Evolutionary conservation across 1,140 invertebrate genomes (phyloP).

Genomic region (Drosophila ambigua): DNA sequence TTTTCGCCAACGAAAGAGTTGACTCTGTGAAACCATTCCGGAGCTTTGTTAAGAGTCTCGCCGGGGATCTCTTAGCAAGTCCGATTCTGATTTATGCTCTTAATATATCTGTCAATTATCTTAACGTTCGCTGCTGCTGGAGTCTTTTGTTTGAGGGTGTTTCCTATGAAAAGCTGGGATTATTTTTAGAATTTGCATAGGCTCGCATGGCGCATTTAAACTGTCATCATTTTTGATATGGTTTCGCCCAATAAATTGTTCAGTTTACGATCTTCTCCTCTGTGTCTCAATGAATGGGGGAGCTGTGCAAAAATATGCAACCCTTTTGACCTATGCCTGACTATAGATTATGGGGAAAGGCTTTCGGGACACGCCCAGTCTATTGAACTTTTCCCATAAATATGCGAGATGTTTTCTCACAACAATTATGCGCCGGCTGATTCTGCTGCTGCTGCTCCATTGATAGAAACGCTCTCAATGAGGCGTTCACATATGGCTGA

Average conservation of each 20-base stretch:
- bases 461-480: conserved; percentile 65
- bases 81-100: conserved; percentile 80
- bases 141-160: conserved; percentile 61
- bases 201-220: conserved; percentile 48
- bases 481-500: conserved; percentile 38
- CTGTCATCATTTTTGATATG: conserved; percentile 72
- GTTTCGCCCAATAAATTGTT: conserved; percentile 60
- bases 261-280: conserved; percentile 54
- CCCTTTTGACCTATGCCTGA: conserved; percentile 63
- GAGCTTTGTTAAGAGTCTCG: conserved; percentile 39
- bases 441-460: conserved; percentile 37
- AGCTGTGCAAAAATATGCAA: conserved; percentile 54
- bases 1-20: conserved; percentile 40
- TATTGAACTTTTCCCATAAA: conserved; percentile 67
- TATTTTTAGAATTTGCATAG: conserved; percentile 62
- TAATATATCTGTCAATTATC: conserved; percentile 83
- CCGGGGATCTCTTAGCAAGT: conserved; percentile 64
- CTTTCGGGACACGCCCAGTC: conserved; percentile 59
- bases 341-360: conserved; percentile 60
- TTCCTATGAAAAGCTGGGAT: conserved; percentile 39
- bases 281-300: conserved; percentile 33
- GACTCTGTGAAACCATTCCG: conserved; percentile 63
- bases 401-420: conserved; percentile 69
- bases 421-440: conserved; percentile 58
- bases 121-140: conserved; percentile 63